Percentiles rank a stretch among this genome's conserved stretches.
Conservation (phyloP, 2,113 vertebrate genomes). For the Cololabis saira region DNA sequence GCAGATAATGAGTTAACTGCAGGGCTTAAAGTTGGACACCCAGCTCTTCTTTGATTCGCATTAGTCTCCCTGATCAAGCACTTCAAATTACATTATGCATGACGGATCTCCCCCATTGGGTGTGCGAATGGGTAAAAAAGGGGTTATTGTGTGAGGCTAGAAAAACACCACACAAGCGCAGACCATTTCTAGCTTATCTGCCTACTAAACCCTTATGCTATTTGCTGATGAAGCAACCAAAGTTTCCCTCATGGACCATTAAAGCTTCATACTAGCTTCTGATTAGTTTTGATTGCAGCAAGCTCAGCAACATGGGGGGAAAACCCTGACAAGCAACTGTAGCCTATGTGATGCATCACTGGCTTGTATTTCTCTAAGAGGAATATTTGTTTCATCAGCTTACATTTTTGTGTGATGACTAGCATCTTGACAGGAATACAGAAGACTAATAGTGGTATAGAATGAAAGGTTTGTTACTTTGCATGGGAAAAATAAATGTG, state of each 20-base stretch:
- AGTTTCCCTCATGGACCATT: constrained; percentile 46
- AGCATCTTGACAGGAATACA: constrained; percentile 40
- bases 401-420: constrained; percentile 56
- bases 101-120: neutral
- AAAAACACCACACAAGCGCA: no score
- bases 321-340: constrained; percentile 20
- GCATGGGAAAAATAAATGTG: no score
- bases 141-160: no score
- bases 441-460: constrained; percentile 43
- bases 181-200: constrained; percentile 5
- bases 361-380: constrained; percentile 51
- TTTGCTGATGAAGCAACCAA: constrained; percentile 54
- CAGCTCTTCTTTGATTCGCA: neutral
- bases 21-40: neutral
- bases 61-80: neutral
- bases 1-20: no score
- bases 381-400: constrained; percentile 66
- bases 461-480: constrained; percentile 9
- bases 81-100: neutral
- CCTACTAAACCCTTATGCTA: constrained; percentile 12
- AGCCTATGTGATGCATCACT: constrained; percentile 33
- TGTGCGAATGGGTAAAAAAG: neutral
- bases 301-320: constrained; percentile 28
- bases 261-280: constrained; percentile 46
- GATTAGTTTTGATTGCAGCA: constrained; percentile 43